Percentiles rank a stretch among this genome's conserved stretches.
These are phyloP conservation scores for Stenodema calcarata DNA, from an alignment of 2,888 invertebrate species.

Conservation along the genomic window DNA sequence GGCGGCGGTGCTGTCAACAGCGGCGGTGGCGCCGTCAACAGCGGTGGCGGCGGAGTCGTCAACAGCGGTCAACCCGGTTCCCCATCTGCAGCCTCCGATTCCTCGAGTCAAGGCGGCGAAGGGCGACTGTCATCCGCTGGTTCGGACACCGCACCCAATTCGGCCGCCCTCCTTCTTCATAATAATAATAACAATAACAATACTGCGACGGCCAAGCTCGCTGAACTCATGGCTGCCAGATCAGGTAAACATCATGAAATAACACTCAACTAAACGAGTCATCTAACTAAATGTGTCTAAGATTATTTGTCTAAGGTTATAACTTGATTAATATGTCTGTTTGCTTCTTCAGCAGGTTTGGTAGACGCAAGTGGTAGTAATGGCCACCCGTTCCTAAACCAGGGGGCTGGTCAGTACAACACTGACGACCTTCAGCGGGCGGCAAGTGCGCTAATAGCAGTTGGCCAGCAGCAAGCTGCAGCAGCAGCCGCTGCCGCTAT, in stretches of 20 bases:
- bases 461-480: constrained; percentile 61
- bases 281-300: background rate
- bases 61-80: constrained; percentile 53
- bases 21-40: constrained; percentile 47
- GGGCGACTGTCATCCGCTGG: constrained; percentile 70
- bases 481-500: constrained; percentile 68
- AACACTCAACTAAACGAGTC: no score
- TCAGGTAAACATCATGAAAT: constrained; percentile 53
- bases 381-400: constrained; percentile 56
- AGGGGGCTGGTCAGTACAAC: constrained; percentile 58
- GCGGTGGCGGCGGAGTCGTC: constrained; percentile 59
- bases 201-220: constrained; percentile 61
- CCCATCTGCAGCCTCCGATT: constrained; percentile 87
- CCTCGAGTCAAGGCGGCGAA: constrained; percentile 78
- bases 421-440: constrained; percentile 59
- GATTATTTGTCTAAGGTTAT: background rate
- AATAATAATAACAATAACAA: constrained; percentile 72
- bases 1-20: constrained; percentile 58
- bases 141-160: constrained; percentile 67
- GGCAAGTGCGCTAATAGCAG: constrained; percentile 58
- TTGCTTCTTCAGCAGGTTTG: constrained; percentile 43
- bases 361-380: constrained; percentile 55
- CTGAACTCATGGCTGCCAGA: constrained; percentile 59
- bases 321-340: background rate
- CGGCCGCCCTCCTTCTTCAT: constrained; percentile 68